These are phyloP conservation scores for Poecilus cupreus DNA, from an alignment of 2,888 invertebrate genomes.

Conservation along the genomic window DNA sequence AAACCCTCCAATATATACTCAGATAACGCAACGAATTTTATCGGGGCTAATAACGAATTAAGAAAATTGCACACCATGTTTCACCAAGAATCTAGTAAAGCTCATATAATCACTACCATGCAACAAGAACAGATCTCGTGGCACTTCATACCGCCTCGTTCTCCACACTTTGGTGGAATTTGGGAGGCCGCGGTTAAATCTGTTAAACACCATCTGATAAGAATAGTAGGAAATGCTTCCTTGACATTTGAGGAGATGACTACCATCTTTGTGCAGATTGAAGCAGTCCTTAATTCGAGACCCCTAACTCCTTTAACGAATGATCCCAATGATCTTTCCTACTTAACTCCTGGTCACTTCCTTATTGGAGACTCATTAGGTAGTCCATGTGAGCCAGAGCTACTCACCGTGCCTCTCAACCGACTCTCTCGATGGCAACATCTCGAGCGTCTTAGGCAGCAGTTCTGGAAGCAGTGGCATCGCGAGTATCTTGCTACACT, in stretches of 20 bases:
- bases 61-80: constrained; percentile 7
- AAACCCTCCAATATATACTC: constrained; percentile 61
- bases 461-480: constrained; percentile 61
- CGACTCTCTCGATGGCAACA: constrained; percentile 59
- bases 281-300: constrained; percentile 60
- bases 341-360: constrained; percentile 59
- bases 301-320: constrained; percentile 60
- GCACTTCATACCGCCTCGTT: constrained; percentile 63
- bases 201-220: constrained; percentile 63
- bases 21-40: constrained; percentile 64
- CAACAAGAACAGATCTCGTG: constrained; percentile 56
- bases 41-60: constrained; percentile 61
- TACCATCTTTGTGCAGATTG: constrained; percentile 58
- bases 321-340: constrained; percentile 60
- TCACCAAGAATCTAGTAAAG: background rate
- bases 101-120: background rate
- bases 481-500: constrained; percentile 53
- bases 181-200: constrained; percentile 65
- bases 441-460: constrained; percentile 54
- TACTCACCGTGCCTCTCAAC: constrained; percentile 44
- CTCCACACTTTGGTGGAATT: constrained; percentile 65
- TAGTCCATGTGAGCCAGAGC: constrained; percentile 33
- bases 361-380: constrained; percentile 56
- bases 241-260: constrained; percentile 64
- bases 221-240: background rate